Evolutionary conservation across 2,797 vertebrate genomes (phyloP).

Genomic region (Acanthis flammea): DNA sequence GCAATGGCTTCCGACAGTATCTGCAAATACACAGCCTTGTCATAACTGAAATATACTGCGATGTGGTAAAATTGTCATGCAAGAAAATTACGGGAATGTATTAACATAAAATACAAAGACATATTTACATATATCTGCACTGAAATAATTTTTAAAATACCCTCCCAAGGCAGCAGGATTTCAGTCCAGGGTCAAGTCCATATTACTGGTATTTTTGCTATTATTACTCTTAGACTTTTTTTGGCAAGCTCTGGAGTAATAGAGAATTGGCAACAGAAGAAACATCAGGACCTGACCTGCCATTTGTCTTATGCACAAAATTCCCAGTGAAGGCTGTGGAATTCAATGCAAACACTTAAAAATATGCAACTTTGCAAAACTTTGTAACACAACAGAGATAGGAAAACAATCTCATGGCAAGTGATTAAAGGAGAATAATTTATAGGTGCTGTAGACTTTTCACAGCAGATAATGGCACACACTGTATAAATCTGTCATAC

Average conservation of each 20-base stretch:
- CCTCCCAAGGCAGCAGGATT: not conserved
- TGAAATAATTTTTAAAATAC: not conserved
- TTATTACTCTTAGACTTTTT: not conserved
- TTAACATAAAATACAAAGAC: conserved; percentile 38
- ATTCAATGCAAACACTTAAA: not conserved
- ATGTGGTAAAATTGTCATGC: conserved; percentile 41
- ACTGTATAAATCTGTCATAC: conserved; percentile 52
- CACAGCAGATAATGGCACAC: not conserved
- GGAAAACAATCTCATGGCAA: not conserved
- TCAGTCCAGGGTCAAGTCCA: not conserved
- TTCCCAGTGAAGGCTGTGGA: conserved; percentile 3
- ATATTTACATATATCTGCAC: conserved; percentile 13
- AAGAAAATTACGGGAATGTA: conserved; percentile 52
- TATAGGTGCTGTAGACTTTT: not conserved
- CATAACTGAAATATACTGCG: not conserved
- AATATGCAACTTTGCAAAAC: not conserved
- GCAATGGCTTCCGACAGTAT: not conserved
- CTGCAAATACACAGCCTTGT: conserved; percentile 22
- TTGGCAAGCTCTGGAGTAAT: not conserved
- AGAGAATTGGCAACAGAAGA: not conserved
- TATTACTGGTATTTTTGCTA: not conserved
- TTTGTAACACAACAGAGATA: not conserved
- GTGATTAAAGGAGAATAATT: not conserved
- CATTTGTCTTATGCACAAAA: not conserved
- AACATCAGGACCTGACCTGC: not conserved